phyloP scores from a whole-genome alignment of 2,888 invertebrate species.

The Leucoma salicis region DNA sequence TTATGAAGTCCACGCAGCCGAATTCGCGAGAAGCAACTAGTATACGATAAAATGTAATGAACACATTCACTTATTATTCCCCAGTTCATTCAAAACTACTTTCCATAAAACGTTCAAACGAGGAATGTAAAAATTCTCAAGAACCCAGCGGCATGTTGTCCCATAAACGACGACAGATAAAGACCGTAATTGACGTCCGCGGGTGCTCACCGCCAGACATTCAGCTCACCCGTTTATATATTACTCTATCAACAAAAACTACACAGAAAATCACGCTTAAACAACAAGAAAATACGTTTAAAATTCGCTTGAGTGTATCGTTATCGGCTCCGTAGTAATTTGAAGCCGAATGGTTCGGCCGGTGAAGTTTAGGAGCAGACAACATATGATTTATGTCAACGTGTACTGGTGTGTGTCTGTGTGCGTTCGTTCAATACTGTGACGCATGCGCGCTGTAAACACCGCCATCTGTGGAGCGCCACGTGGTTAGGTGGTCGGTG shows the following conservation, averaged over 20 bases:
- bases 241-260: constrained; percentile 22
- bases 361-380: constrained; percentile 51
- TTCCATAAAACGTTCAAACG: constrained; percentile 6
- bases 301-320: constrained; percentile 40
- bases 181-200: constrained; percentile 70
- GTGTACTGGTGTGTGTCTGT: constrained; percentile 43
- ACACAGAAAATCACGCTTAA: constrained; percentile 36
- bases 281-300: constrained; percentile 14
- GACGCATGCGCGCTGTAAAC: constrained; percentile 65
- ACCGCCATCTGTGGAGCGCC: constrained; percentile 76
- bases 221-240: constrained; percentile 61
- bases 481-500: constrained; percentile 49
- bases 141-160: constrained; percentile 31
- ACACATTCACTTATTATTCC: too few relatives aligned
- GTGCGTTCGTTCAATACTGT: constrained; percentile 67
- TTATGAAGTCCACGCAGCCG: too few relatives aligned
- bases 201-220: constrained; percentile 57
- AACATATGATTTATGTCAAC: constrained; percentile 73
- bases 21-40: too few relatives aligned
- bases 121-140: constrained; percentile 29
- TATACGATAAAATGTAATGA: too few relatives aligned
- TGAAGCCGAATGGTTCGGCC: constrained; percentile 66
- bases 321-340: constrained; percentile 69
- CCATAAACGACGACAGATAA: constrained; percentile 54
- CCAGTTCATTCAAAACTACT: background rate